Evolutionary conservation across 2,888 invertebrate species (phyloP), one percentile per base, ranked within the genome.

Genomic region (Oligia strigilis): DNA sequence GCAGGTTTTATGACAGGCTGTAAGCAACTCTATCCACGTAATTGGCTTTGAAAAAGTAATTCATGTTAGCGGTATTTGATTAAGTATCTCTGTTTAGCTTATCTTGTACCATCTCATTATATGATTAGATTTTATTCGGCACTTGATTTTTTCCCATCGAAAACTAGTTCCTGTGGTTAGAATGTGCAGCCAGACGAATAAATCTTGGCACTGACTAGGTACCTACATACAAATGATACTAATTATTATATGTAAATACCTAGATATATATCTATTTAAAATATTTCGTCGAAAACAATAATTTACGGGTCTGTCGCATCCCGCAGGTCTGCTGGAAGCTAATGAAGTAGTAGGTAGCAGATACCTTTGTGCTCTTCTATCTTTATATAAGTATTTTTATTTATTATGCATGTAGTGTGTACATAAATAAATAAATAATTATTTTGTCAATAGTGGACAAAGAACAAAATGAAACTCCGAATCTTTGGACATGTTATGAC

Each of bases 1-100:
- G 65, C 80, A 81, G 77, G 86, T 84, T 88, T 87, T 84, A 88
- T 84, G 87, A 87, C 84, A 82, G 29, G 84, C 69, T 79, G 78
- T 76, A 75, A 81, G 80, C 88, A 81, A 81, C 77, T 87, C 75
- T 83, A 82, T 78, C 77, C 77, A 71, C 36, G 65, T 88, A 87
- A 88, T 87, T 88, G 87, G 84, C 77, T 87, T 81, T 81, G 69
- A 81, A 87, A 88, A 88, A 88, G 76, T 86, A 82, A 85, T 85
- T 69, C 77, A 80, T 79, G 77, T 85, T 81, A 81, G 64, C 79
- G 69, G 65, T 76, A 81, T 88, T 81, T 69, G 71, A 85, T 85
- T 74, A 58, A 58, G 4, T 58, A 88, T 82, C 58, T 74, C 66
- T 81, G 65, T 80, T 77, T 46, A 69, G 62, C 70, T 80, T 84